Evolutionary conservation across 2,113 vertebrate genomes (phyloP), one percentile per base, ranked within the genome.

Genomic region (Mustelus asterias): DNA sequence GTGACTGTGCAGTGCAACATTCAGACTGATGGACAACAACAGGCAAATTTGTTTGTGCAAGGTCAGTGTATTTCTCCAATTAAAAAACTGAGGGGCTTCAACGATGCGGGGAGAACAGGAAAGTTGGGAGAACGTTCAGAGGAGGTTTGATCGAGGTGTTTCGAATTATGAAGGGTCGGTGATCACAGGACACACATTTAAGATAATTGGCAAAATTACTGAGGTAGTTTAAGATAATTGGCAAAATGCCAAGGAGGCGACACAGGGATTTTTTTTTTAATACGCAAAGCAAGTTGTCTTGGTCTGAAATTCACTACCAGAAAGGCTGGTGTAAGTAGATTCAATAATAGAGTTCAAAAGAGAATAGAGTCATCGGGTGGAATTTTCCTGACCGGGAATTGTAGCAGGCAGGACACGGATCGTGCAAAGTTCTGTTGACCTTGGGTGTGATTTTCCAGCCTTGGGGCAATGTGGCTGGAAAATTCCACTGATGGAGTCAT

Each of bases 1-100:
- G n/a, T 18, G 33, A 93, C 89, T 3, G 89, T 93, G 60, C 1
- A 9, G 33, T 93, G 89, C 89, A 93, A 14, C 14, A n/a, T 93
- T 33, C 89, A 93, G 22, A 93, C 89, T 20, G 89, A 93, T 0
- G 60, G 33, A 37, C 2, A 0, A 10, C 60, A 65, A 41, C 29
- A 93, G 89, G 89, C 89, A 65, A 0, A 22, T 67, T 65, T 93
- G 89, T 93, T 93, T 65, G 89, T 93, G 63, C 89, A 93, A 37
- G 89, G 89, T 93, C 89, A 93, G 89, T 93, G 37, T 37, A 93
- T n/a, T 65, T 20, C 60, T 93, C 18, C 16, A 24, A 24, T 48
- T 89, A 60, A 89, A 60, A 89, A 33, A 63, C 0, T 37, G 33
- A n/a, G 16, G 29, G n/a, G 1, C 58, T 63, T 18, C 29, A 18